phyloP scores from a whole-genome alignment of 2,113 vertebrate genomes.

The Poeciliopsis occidentalis region DNA sequence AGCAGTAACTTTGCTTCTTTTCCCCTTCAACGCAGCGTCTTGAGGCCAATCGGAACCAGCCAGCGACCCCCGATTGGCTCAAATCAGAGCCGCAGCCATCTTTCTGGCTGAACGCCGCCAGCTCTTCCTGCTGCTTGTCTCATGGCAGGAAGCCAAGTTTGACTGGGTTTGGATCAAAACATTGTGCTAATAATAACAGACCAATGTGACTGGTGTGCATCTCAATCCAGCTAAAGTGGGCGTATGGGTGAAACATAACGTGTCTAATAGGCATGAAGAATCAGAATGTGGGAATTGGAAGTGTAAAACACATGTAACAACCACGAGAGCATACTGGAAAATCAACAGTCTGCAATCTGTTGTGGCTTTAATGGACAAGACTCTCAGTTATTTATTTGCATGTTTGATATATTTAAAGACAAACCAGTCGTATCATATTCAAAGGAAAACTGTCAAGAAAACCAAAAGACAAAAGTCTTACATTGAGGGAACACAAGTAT shows the following conservation, averaged over 20 bases:
- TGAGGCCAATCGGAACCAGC: slow-evolving; percentile 48
- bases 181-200: slow-evolving; percentile 25
- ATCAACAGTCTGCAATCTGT: slow-evolving; percentile 36
- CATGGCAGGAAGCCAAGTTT: slow-evolving; percentile 25
- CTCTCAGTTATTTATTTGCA: background rate
- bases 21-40: slow-evolving; percentile 31
- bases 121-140: slow-evolving; percentile 6
- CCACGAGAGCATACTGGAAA: slow-evolving; percentile 52
- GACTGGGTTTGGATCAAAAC: slow-evolving; percentile 33
- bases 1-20: slow-evolving; percentile 51
- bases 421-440: background rate
- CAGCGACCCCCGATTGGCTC: background rate
- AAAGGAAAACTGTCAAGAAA: background rate
- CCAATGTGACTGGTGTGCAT: slow-evolving; percentile 21
- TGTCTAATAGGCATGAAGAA: slow-evolving; percentile 57
- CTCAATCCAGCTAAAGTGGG: slow-evolving; percentile 38
- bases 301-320: slow-evolving; percentile 56
- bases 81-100: slow-evolving; percentile 10
- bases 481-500: too few relatives aligned
- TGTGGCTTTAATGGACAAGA: slow-evolving; percentile 17
- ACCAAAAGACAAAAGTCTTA: background rate
- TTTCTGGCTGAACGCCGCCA: slow-evolving; percentile 49
- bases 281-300: slow-evolving; percentile 51
- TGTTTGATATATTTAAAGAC: background rate
- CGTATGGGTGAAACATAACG: slow-evolving; percentile 49